A percentile compares a stretch with the other conserved stretches of the same genome.
Evolutionary conservation across 2,113 vertebrate genomes (phyloP).

Genomic region (Neopipo cinnamomea): DNA sequence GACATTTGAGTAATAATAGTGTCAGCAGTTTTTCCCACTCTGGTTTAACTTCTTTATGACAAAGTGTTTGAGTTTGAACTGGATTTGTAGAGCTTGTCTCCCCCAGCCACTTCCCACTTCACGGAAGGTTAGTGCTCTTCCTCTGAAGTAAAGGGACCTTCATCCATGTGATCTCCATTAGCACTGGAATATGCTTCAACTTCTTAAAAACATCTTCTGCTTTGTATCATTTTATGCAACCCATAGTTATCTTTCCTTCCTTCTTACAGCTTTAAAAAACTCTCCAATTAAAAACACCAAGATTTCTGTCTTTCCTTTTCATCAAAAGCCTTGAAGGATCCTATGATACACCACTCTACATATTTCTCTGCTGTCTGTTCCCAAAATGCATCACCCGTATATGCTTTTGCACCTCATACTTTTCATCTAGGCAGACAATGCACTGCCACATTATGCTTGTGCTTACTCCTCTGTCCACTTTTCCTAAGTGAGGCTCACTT

Average conservation of each 20-base stretch:
- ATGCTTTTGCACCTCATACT: background rate
- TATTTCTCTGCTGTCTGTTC: background rate
- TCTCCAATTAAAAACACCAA: background rate
- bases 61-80: background rate
- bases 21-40: background rate
- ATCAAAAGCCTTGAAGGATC: background rate
- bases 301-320: background rate
- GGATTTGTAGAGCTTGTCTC: background rate
- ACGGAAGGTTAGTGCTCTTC: background rate
- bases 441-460: background rate
- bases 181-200: background rate
- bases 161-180: background rate
- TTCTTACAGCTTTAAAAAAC: background rate
- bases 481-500: background rate
- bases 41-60: background rate
- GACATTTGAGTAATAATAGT: background rate
- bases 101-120: rapidly evolving
- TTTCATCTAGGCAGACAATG: background rate
- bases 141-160: background rate
- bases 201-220: background rate
- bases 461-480: background rate
- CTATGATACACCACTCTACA: rapidly evolving
- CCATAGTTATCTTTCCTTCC: background rate
- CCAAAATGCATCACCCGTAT: background rate
- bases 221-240: background rate